A percentile compares a stretch with the other conserved stretches of the same genome.
Conservation (phyloP, 2,888 invertebrate species). For the Drosophila melanosoma region DNA sequence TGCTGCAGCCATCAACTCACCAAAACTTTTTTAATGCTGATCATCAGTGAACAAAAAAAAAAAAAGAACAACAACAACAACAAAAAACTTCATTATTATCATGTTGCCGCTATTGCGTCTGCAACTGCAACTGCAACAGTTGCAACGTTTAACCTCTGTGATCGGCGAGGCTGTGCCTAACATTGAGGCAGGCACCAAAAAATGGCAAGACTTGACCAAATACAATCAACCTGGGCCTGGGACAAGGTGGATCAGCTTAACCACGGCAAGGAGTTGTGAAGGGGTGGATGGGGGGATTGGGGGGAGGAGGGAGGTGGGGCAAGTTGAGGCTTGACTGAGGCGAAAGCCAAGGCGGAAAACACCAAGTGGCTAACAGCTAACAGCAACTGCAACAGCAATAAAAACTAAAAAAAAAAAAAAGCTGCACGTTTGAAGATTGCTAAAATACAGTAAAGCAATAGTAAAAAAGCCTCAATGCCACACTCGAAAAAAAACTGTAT, state of each 20-base stretch:
- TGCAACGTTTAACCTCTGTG: conserved; percentile 73
- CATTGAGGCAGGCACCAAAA: conserved; percentile 39
- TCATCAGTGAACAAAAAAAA: not conserved
- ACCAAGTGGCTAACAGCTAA: conserved; percentile 17
- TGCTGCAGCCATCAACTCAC: conserved; percentile 53
- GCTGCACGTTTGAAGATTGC: conserved; percentile 17
- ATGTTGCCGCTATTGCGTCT: conserved; percentile 40
- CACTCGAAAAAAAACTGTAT: not conserved
- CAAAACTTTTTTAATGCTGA: conserved; percentile 36
- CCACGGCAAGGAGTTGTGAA: not conserved
- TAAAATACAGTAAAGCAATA: conserved; percentile 35
- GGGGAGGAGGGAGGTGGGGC: not conserved
- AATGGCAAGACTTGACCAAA: conserved; percentile 58
- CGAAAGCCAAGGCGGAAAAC: conserved; percentile 31
- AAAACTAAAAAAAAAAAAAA: conserved; percentile 22
- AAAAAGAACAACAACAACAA: too few relatives aligned
- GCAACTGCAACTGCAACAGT: conserved; percentile 37
- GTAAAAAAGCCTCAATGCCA: conserved; percentile 19
- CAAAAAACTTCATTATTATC: conserved; percentile 48
- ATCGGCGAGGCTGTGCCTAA: conserved; percentile 52
- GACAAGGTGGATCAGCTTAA: conserved; percentile 11
- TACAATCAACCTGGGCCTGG: conserved; percentile 29
- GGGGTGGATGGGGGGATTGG: too few relatives aligned
- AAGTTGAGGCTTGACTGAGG: conserved; percentile 25
- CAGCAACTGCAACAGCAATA: conserved; percentile 24